These are phyloP conservation scores for Orthonyx spaldingii DNA, from an alignment of 2,113 vertebrate genomes.

Conservation along the genomic window DNA sequence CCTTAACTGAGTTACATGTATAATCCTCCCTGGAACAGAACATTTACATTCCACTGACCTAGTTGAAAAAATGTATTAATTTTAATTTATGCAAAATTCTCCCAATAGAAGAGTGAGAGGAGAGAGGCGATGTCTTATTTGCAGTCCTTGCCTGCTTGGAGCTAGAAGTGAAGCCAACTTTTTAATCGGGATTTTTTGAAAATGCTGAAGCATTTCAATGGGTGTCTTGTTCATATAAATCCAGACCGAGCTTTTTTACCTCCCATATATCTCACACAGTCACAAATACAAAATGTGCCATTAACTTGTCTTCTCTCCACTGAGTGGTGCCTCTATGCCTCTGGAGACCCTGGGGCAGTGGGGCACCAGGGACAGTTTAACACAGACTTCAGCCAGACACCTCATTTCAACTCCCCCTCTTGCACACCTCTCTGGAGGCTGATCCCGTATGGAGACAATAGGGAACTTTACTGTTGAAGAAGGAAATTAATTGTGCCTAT, in stretches of 20 bases:
- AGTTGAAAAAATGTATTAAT: constrained; percentile 66
- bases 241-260: neutral
- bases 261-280: neutral
- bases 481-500: neutral
- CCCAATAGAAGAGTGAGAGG: neutral
- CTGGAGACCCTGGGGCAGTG: neutral
- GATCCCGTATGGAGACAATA: neutral
- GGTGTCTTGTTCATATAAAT: constrained; percentile 3
- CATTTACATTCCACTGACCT: constrained; percentile 68
- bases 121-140: neutral
- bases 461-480: neutral
- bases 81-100: constrained; percentile 66
- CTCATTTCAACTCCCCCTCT: neutral
- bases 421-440: neutral
- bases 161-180: constrained; percentile 30
- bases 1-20: constrained; percentile 36
- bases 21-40: constrained; percentile 60
- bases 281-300: neutral
- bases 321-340: neutral
- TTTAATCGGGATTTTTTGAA: constrained; percentile 39
- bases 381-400: neutral
- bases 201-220: neutral
- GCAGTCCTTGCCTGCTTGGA: constrained; percentile 20
- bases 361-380: neutral
- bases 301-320: neutral